A percentile compares a stretch with the other conserved stretches of the same genome.
These are phyloP conservation scores for Cephus runcator DNA, from an alignment of 2,888 invertebrate species.

Conservation along the genomic window DNA sequence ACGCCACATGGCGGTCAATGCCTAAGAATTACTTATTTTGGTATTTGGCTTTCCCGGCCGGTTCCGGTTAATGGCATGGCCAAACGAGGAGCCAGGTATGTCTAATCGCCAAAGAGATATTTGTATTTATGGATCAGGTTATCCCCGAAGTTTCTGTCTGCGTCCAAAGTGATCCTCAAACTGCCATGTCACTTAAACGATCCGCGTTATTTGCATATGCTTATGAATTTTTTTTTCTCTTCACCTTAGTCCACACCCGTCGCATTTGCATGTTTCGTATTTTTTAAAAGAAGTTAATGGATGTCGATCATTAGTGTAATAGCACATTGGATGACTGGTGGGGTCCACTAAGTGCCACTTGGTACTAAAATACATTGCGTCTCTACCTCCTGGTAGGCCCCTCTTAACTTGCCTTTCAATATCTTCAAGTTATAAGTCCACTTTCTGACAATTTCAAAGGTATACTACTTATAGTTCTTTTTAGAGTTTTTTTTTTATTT, in stretches of 20 bases:
- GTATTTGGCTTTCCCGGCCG: not conserved
- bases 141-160: not conserved
- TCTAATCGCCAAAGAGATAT: not conserved
- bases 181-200: slow-evolving; percentile 31
- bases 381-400: not conserved
- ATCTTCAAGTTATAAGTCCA: not conserved
- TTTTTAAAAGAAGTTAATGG: slow-evolving; percentile 38
- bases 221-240: slow-evolving; percentile 34
- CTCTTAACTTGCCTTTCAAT: not conserved
- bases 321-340: slow-evolving; percentile 20
- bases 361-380: slow-evolving; percentile 1
- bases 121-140: not conserved
- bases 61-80: not conserved
- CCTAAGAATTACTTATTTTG: not conserved
- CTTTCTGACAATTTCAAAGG: not conserved
- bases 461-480: not conserved
- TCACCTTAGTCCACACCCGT: slow-evolving; percentile 26
- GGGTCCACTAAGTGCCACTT: slow-evolving; percentile 18
- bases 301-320: slow-evolving; percentile 46
- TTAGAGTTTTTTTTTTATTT: not conserved
- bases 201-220: slow-evolving; percentile 40
- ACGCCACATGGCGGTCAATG: not conserved
- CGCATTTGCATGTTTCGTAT: slow-evolving; percentile 15
- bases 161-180: slow-evolving; percentile 2
- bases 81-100: not conserved